Evolutionary conservation across 2,888 invertebrate genomes (phyloP).

Genomic region (Cinara cedri): DNA sequence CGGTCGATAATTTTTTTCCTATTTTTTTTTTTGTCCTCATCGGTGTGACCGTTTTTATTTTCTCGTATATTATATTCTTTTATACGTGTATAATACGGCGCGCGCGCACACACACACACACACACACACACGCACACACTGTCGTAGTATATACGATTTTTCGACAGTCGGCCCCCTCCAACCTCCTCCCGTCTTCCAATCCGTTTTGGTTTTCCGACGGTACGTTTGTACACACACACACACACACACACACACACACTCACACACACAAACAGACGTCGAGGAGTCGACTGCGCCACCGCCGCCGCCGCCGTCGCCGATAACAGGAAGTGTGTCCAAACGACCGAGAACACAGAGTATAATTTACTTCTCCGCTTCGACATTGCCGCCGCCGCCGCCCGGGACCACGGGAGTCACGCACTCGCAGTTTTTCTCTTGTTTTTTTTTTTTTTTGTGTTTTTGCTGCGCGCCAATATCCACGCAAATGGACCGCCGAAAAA

Average conservation of each 20-base stretch:
- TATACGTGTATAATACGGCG: too few relatives aligned
- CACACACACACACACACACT: background rate
- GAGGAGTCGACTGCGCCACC: background rate
- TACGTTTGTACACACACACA: background rate
- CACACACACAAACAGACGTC: constrained; percentile 1
- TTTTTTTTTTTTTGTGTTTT: constrained; percentile 22
- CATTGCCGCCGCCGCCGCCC: constrained; percentile 2
- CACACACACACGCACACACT: too few relatives aligned
- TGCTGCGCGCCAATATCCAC: constrained; percentile 45
- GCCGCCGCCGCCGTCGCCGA: background rate
- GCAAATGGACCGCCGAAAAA: constrained; percentile 51
- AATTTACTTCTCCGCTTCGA: background rate
- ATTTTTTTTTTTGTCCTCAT: background rate
- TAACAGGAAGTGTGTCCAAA: constrained; percentile 57
- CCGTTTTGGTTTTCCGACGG: constrained; percentile 26
- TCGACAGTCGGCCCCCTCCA: background rate
- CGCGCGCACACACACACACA: too few relatives aligned
- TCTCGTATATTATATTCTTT: background rate
- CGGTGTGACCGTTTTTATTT: constrained; percentile 32
- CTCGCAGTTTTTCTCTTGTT: constrained; percentile 51
- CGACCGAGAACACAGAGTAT: constrained; percentile 45
- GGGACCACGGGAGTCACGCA: constrained; percentile 38
- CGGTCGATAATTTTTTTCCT: constrained; percentile 15
- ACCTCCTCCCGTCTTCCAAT: background rate
- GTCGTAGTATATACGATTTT: constrained; percentile 14